A percentile compares a stretch with the other conserved stretches of the same genome.
phyloP scores from a whole-genome alignment of 2,797 vertebrate species.

The Argentina silus region DNA sequence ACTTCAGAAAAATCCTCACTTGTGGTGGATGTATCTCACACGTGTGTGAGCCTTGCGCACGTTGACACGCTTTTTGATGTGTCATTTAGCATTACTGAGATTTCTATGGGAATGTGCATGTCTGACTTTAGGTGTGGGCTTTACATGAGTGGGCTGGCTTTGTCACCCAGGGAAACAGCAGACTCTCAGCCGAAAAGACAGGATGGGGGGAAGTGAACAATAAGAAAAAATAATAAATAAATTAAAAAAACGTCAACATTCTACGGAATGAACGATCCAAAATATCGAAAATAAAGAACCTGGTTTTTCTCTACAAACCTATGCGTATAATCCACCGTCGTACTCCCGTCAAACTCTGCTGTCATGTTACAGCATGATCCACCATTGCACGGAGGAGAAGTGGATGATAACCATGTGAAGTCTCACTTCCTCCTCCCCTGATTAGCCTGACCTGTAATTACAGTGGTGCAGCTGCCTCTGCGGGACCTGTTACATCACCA shows the following conservation, averaged over 20 bases:
- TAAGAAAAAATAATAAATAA: too few relatives aligned
- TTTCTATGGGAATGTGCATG: conserved; percentile 20
- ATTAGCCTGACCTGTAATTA: conserved; percentile 32
- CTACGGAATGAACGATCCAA: not conserved
- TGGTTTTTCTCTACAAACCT: not conserved
- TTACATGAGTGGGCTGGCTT: conserved; percentile 11
- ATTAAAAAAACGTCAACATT: too few relatives aligned
- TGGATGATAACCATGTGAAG: not conserved
- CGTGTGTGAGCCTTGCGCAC: conserved; percentile 6
- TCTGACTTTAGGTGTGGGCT: conserved; percentile 16
- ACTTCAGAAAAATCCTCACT: conserved; percentile 24
- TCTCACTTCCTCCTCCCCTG: not conserved
- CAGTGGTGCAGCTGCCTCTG: conserved; percentile 69
- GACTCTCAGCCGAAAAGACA: conserved; percentile 7
- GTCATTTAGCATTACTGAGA: conserved; percentile 40
- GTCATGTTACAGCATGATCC: not conserved
- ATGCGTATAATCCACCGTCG: not conserved
- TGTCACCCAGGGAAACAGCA: conserved; percentile 20
- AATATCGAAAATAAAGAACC: too few relatives aligned
- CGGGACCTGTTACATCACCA: conserved; percentile 76
- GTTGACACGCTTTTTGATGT: conserved; percentile 24
- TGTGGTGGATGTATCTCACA: conserved; percentile 5
- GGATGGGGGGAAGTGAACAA: not conserved
- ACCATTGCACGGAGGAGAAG: not conserved
- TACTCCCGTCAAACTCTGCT: too few relatives aligned